Evolutionary conservation across 1,140 invertebrate genomes (phyloP).

Genomic region (Anthonomus grandis): DNA sequence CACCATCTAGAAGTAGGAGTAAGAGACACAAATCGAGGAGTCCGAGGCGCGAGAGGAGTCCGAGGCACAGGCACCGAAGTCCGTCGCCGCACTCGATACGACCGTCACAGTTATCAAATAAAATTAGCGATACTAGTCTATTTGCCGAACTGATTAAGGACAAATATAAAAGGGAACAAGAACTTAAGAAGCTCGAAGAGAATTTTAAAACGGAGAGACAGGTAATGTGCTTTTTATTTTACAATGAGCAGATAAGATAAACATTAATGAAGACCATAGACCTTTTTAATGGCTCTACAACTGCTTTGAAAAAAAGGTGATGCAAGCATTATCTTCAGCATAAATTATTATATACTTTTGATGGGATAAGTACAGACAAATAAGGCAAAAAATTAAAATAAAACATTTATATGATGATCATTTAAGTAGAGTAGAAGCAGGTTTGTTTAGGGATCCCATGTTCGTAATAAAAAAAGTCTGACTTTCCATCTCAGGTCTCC

Average conservation of each 20-base stretch:
- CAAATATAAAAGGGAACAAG: slow-evolving; percentile 73
- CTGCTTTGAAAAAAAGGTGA: too few species aligned
- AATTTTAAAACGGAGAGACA: slow-evolving; percentile 48
- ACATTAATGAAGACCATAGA: neutral
- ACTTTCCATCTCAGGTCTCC: too few species aligned
- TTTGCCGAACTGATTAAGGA: slow-evolving; percentile 86
- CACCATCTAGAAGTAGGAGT: slow-evolving; percentile 34
- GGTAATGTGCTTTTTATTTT: neutral
- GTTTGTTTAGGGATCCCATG: too few species aligned
- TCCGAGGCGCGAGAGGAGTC: slow-evolving; percentile 44
- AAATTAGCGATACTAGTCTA: slow-evolving; percentile 76
- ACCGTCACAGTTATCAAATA: slow-evolving; percentile 45
- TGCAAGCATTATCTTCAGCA: too few species aligned
- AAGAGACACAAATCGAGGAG: slow-evolving; percentile 41
- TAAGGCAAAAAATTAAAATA: too few species aligned
- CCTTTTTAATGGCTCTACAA: neutral
- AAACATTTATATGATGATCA: too few species aligned
- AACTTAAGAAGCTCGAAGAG: slow-evolving; percentile 66
- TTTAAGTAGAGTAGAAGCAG: too few species aligned
- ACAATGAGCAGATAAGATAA: slow-evolving; percentile 6
- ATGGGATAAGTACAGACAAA: neutral
- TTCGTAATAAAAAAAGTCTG: too few species aligned
- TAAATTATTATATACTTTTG: neutral
- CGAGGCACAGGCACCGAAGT: slow-evolving; percentile 38
- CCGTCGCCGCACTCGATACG: slow-evolving; percentile 45